Evolutionary conservation across 2,888 invertebrate species (phyloP).

Genomic region (Acanthosepion lycidas): DNA sequence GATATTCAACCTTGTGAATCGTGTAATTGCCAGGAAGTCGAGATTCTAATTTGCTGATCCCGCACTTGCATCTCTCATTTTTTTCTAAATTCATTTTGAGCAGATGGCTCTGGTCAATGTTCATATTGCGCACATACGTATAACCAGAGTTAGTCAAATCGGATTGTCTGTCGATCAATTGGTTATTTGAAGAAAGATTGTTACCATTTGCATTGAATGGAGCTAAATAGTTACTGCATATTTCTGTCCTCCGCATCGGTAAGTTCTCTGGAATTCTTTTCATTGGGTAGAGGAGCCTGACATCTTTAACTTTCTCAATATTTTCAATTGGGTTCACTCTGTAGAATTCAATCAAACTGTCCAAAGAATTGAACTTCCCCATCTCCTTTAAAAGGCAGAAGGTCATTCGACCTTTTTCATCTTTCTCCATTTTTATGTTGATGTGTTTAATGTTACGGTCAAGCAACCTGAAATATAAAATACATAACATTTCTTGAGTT

Average conservation of each 20-base stretch:
- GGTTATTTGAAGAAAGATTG: background rate
- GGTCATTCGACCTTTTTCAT: background rate
- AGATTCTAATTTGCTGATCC: background rate
- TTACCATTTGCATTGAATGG: background rate
- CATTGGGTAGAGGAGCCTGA: background rate
- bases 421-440: constrained; percentile 39
- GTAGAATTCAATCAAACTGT: constrained; percentile 40
- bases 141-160: background rate
- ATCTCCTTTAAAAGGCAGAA: constrained; percentile 35
- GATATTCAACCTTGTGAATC: background rate
- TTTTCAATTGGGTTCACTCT: constrained; percentile 39
- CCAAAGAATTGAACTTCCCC: background rate
- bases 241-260: background rate
- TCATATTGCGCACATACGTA: background rate
- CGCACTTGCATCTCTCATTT: constrained; percentile 35
- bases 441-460: constrained; percentile 43
- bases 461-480: constrained; percentile 2
- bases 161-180: background rate
- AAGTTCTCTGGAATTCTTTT: background rate
- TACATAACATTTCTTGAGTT: background rate
- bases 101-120: background rate
- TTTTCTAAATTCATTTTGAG: background rate
- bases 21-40: constrained; percentile 39
- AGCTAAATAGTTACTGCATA: background rate
- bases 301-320: constrained; percentile 38